Base-by-base conservation (phyloP, 2,797 vertebrate species). In the Hylomyscus alleni region DNA sequence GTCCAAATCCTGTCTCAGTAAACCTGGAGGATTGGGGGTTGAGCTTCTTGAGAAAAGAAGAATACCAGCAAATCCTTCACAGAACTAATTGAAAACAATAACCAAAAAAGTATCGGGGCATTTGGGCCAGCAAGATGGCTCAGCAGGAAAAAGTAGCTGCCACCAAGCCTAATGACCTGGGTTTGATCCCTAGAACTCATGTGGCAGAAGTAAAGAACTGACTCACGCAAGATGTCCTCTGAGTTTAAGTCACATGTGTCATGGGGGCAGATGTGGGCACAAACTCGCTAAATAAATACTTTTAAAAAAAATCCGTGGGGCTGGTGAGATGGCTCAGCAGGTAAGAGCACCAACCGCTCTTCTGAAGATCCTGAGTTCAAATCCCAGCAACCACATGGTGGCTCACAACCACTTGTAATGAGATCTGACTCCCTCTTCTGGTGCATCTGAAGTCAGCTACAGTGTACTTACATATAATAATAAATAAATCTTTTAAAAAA, bases 21-120 rank as follows among this genome's bases (percentile, higher is more conserved):
- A 88, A 75, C 9, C 82, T 10, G 0, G 40, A 2, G 17, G 82
- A 40, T 29, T 84, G 58, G 82, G 29, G 29, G 10, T 34, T 10
- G 60, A 40, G 40, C 40, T 62, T 44, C 58, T 67, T 19, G 31
- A 86, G 65, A 56, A 72, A 40, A 72, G 31, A 22, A 52, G 14
- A 88, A 6, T 83, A 72, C 44, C 58, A 88, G 17, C 67, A 83
- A 87, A 69, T 89, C 62, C 69, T 62, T 91, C 77, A n/a, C 44
- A 86, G 56, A 56, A 22, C 69, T n/a, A 84, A 81, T 81, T 73
- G 82, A 92, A 87, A 54, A 93, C 6, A 22, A 50, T 47, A 37
- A 1, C 12, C 19, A 69, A 47, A 69, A 86, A 86, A 67, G 44
- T n/a, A 52, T 52, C 10, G 34, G 31, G 11, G 44, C 12, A n/a